These are phyloP conservation scores for Tetranychus truncatus DNA, from an alignment of 2,888 invertebrate species.

Conservation along the genomic window DNA sequence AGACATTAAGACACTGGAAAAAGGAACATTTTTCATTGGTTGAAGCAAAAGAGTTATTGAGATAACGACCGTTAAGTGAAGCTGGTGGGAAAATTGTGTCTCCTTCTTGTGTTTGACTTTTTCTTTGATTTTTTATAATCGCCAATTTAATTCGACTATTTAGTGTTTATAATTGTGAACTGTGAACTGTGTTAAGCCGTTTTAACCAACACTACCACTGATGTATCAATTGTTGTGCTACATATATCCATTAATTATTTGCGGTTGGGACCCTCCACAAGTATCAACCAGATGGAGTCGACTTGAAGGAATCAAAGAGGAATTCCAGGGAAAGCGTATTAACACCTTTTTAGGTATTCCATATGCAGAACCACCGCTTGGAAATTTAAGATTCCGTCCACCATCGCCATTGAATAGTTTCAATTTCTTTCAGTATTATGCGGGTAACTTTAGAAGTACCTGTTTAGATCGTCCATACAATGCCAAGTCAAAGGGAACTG, in stretches of 20 bases:
- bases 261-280: background rate
- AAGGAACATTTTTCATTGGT: too few species aligned
- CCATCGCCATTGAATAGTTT: background rate
- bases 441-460: background rate
- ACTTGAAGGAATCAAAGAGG: background rate
- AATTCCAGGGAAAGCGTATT: background rate
- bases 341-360: conserved; percentile 8
- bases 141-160: background rate
- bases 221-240: conserved; percentile 5
- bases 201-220: background rate
- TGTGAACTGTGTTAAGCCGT: background rate
- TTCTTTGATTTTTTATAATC: background rate
- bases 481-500: background rate
- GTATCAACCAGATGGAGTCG: background rate
- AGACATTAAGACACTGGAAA: too few species aligned
- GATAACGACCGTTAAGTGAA: too few species aligned
- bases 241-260: conserved; percentile 1
- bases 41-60: too few species aligned
- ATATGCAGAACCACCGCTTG: background rate
- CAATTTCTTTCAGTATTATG: background rate
- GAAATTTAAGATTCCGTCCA: background rate
- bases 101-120: too few species aligned
- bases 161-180: background rate
- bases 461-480: background rate
- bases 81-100: too few species aligned